phyloP scores from a whole-genome alignment of 2,797 vertebrate species.

The Hoplostethus atlanticus region DNA sequence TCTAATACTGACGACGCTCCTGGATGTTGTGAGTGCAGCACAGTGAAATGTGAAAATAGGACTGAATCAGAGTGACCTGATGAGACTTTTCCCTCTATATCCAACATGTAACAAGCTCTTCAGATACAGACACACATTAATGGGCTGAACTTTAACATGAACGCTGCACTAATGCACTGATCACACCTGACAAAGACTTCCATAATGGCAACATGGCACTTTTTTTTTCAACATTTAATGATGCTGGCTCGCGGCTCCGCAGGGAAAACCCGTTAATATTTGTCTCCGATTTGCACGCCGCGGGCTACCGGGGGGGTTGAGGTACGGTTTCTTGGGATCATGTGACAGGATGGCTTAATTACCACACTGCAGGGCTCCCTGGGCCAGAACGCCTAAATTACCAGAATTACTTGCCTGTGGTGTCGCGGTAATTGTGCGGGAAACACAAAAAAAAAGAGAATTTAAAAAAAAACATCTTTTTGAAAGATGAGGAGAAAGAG shows the following conservation, averaged over 20 bases:
- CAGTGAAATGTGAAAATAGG: conserved; percentile 11
- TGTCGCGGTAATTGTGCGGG: conserved; percentile 58
- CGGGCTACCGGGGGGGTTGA: conserved; percentile 8
- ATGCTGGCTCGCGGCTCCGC: background rate
- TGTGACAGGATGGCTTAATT: conserved; percentile 39
- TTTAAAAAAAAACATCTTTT: conserved; percentile 45
- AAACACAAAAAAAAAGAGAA: conserved; percentile 50
- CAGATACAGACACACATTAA: background rate
- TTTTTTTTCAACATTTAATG: conserved; percentile 30
- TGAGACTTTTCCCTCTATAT: background rate
- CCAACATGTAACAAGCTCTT: conserved; percentile 5
- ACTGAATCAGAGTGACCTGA: background rate
- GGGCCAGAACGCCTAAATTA: conserved; percentile 54
- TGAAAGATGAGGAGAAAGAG: conserved; percentile 34
- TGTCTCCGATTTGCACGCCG: background rate
- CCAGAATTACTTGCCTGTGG: conserved; percentile 53
- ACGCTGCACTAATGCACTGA: background rate
- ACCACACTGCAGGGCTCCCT: conserved; percentile 37
- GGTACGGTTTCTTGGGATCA: conserved; percentile 3
- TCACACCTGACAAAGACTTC: background rate
- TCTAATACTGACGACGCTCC: conserved; percentile 31
- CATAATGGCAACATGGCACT: conserved; percentile 15
- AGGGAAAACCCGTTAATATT: conserved; percentile 20
- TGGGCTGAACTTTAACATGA: background rate
- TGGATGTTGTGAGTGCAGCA: conserved; percentile 9